Conservation (phyloP, 2,888 invertebrate species). For the Baronia brevicornis region DNA sequence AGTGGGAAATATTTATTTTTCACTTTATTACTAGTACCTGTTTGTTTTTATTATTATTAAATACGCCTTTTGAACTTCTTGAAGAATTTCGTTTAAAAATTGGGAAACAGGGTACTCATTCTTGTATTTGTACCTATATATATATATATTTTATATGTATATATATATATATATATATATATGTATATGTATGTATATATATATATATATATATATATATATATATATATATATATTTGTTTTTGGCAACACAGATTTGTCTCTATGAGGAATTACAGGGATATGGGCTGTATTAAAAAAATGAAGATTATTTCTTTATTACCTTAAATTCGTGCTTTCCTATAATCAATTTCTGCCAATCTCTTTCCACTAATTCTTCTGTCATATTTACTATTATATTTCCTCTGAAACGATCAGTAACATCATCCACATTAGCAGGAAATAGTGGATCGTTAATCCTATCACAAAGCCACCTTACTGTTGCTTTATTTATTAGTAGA, state of each 20-base stretch:
- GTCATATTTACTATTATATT: conserved; percentile 88
- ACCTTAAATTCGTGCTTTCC: conserved; percentile 81
- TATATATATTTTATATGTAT: too few relatives aligned
- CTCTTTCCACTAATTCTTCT: conserved; percentile 85
- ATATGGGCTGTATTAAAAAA: too few relatives aligned
- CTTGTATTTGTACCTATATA: too few relatives aligned
- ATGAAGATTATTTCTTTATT: conserved; percentile 19
- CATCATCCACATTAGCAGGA: conserved; percentile 69
- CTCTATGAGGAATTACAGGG: too few relatives aligned
- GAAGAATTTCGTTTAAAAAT: too few relatives aligned
- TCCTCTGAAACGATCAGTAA: conserved; percentile 89
- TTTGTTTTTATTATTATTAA: neutral
- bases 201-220: too few relatives aligned
- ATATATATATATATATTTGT: too few relatives aligned
- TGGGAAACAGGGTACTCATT: too few relatives aligned
- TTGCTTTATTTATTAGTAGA: conserved; percentile 86
- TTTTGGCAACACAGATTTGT: too few relatives aligned
- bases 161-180: too few relatives aligned
- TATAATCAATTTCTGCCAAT: conserved; percentile 79
- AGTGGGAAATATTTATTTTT: conserved; percentile 1
- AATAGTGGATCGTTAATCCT: conserved; percentile 73
- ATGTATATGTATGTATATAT: too few relatives aligned
- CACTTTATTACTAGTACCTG: neutral
- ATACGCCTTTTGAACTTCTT: too few relatives aligned
- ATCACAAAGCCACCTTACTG: conserved; percentile 81